phyloP scores from a whole-genome alignment of 2,113 vertebrate species.

The Rousettus leschenaultii region DNA sequence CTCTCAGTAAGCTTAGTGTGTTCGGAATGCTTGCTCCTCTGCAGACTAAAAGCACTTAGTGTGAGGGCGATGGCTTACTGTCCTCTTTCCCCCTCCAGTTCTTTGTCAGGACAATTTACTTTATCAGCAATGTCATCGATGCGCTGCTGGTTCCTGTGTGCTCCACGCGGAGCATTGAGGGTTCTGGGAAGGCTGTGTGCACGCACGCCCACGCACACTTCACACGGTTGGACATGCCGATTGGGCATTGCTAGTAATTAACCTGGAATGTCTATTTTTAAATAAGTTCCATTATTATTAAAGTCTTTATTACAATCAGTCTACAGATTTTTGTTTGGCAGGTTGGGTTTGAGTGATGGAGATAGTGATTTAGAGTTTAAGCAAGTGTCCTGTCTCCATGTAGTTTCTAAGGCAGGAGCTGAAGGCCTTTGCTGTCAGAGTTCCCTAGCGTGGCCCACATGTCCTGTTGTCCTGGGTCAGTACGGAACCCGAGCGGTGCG shows the following conservation, averaged over 20 bases:
- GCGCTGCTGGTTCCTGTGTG: not conserved
- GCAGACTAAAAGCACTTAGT: not conserved
- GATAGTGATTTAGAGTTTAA: not conserved
- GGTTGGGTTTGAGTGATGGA: not conserved
- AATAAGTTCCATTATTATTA: not conserved
- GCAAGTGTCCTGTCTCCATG: not conserved
- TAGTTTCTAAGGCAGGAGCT: not conserved
- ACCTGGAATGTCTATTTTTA: not conserved
- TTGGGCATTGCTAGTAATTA: not conserved
- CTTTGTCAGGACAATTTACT: not conserved
- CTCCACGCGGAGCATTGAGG: fast-evolving
- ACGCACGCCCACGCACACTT: no score
- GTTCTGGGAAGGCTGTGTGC: not conserved
- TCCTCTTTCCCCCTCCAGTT: not conserved
- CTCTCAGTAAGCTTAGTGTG: not conserved
- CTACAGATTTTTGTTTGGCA: not conserved
- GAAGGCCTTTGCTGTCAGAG: not conserved
- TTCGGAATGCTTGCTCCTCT: not conserved
- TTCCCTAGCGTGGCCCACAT: not conserved
- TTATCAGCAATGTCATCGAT: fast-evolving
- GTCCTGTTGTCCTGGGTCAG: not conserved
- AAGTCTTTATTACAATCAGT: not conserved
- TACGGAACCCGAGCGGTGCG: not conserved
- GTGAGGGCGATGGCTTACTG: not conserved
- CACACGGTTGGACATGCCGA: fast-evolving